Percentiles rank a stretch among this genome's conserved stretches.
Conservation (phyloP, 2,888 invertebrate genomes). For the Xanthia icteritia region DNA sequence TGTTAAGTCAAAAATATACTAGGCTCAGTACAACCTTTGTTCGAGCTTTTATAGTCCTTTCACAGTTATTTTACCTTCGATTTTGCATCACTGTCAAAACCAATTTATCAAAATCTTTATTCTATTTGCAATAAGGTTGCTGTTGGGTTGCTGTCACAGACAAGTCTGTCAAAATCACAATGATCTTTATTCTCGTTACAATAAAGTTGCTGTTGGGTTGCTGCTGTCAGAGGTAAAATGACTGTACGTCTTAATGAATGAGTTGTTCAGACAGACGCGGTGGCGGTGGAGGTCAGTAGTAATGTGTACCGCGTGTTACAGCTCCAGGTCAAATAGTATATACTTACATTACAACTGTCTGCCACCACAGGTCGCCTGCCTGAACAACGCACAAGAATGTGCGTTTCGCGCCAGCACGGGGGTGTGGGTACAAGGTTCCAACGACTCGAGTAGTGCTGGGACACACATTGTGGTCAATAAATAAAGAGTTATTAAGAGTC, state of each 20-base stretch:
- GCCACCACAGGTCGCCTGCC: too few relatives aligned
- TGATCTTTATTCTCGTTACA: neutral
- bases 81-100: neutral
- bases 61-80: neutral
- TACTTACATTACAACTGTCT: neutral
- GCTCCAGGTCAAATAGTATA: neutral
- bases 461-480: neutral
- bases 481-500: too few relatives aligned
- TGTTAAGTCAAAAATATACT: neutral
- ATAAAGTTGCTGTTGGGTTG: neutral
- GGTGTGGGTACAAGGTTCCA: neutral
- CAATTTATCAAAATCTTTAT: neutral
- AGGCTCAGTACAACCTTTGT: neutral
- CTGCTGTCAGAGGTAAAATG: neutral
- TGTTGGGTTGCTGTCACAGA: neutral
- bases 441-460: neutral
- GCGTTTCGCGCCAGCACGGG: neutral
- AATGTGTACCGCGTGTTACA: neutral
- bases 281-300: too few relatives aligned
- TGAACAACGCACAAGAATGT: neutral
- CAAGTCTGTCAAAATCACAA: neutral
- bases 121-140: neutral
- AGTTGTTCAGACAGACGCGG: neutral
- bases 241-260: conserved; percentile 1
- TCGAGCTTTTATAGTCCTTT: neutral